Evolutionary conservation across 2,888 invertebrate genomes (phyloP), one percentile per base, ranked within the genome.

Genomic region (Aphidius colemani): DNA sequence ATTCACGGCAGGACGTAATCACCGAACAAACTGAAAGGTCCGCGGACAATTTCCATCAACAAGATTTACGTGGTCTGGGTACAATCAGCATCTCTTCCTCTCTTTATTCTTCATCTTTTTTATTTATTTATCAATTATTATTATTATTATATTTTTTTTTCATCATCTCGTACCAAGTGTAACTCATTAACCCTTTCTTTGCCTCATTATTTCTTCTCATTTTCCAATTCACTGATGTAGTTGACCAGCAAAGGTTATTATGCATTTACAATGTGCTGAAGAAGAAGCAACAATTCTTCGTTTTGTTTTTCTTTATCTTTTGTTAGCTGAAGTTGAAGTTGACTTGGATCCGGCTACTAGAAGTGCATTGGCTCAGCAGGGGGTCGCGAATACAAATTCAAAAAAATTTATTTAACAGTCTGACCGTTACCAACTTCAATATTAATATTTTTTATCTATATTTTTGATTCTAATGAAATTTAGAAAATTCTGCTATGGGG

Each of bases 331-430:
- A 68, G 69, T 55, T 64, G 67, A 71, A 76, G 76, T 74, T 73
- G 76, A 76, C 76, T 78, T 74, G 73, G 73, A 69, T 72, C 71
- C 74, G 56, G 68, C 69, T 70, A 70, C 70, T 80, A 81, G 77
- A 76, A 74, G 78, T 78, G 80, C 79, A 81, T 81, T 81, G 81
- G 79, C 81, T 80, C 82, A 67, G 79, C 81, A 72, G 81, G 81
- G 80, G 81, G 80, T 76, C 76, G 70, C 75, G 76, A 76, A 77
- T 72, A 78, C 78, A 76, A 71, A 73, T 72, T 55, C 13, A 11
- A 45, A 40, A n/a, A 43, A 46, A 59, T 39, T 55, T 40, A 46
- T 46, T 57, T 45, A 57, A 39, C 39, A 48, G 40, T 39, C 39
- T 57, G 48, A 57, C 45, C 39, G 57, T 30, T 30, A 46, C 6